Conservation (phyloP, 1,140 invertebrate species). For the Ctenoplectra terminalis region DNA sequence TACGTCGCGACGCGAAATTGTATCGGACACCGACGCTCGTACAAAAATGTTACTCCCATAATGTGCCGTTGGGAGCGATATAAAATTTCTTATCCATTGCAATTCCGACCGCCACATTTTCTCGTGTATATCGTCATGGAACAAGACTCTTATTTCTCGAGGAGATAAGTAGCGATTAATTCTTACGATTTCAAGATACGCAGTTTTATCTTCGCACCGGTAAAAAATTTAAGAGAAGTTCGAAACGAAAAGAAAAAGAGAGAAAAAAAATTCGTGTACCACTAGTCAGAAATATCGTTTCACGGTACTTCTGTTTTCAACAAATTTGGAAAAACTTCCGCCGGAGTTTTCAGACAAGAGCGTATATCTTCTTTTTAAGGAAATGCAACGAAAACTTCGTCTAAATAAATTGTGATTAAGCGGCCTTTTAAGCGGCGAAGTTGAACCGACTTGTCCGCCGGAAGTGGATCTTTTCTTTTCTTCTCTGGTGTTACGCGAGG, state of each 20-base stretch:
- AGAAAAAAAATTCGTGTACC: neutral
- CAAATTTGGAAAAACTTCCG: neutral
- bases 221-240: neutral
- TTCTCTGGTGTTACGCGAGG: neutral
- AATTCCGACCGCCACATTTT: slow-evolving; percentile 9
- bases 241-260: no score
- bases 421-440: slow-evolving; percentile 25
- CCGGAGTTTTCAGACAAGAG: neutral
- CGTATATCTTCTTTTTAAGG: slow-evolving; percentile 27
- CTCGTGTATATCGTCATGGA: neutral
- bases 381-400: slow-evolving; percentile 17
- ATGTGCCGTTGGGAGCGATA: slow-evolving; percentile 24
- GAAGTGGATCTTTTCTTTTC: slow-evolving; percentile 1
- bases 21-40: slow-evolving; percentile 6
- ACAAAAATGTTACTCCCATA: slow-evolving; percentile 57
- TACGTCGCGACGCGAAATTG: slow-evolving; percentile 41
- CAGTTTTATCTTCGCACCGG: neutral
- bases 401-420: slow-evolving; percentile 43
- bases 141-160: neutral
- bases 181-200: neutral
- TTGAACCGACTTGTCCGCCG: slow-evolving; percentile 6
- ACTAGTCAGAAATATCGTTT: neutral
- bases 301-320: neutral
- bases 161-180: neutral
- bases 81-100: slow-evolving; percentile 44